These are phyloP conservation scores for Thumatha senex DNA, from an alignment of 2,888 invertebrate genomes.

Conservation along the genomic window DNA sequence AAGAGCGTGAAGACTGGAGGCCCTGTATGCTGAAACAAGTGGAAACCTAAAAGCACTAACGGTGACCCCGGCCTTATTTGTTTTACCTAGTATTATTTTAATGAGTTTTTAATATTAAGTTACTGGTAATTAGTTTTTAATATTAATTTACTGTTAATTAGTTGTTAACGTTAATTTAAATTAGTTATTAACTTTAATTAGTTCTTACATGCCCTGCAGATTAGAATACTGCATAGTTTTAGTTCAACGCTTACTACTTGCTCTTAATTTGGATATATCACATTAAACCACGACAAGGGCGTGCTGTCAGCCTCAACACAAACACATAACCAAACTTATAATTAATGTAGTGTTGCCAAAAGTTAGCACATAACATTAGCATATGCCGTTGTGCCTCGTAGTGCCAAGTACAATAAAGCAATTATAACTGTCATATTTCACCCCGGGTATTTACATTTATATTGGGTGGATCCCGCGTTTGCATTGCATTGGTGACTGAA, in stretches of 20 bases:
- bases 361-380: slow-evolving; percentile 53
- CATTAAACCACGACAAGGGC: slow-evolving; percentile 16
- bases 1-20: too few species aligned
- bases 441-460: slow-evolving; percentile 79
- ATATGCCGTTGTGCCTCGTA: slow-evolving; percentile 43
- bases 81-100: too few species aligned
- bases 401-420: slow-evolving; percentile 78
- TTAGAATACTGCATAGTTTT: not conserved
- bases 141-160: too few species aligned
- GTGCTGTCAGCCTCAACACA: slow-evolving; percentile 8
- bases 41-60: too few species aligned
- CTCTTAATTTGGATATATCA: slow-evolving; percentile 7
- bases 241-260: not conserved
- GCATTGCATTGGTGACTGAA: slow-evolving; percentile 14
- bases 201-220: too few species aligned
- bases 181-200: too few species aligned
- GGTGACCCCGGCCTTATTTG: too few species aligned
- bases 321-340: slow-evolving; percentile 22
- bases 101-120: too few species aligned
- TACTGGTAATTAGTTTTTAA: too few species aligned
- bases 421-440: slow-evolving; percentile 82
- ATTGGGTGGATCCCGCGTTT: slow-evolving; percentile 53
- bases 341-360: slow-evolving; percentile 35
- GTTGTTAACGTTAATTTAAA: too few species aligned
- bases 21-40: too few species aligned